Conservation (phyloP, 2,113 vertebrate species). For the Ginglymostoma cirratum region DNA sequence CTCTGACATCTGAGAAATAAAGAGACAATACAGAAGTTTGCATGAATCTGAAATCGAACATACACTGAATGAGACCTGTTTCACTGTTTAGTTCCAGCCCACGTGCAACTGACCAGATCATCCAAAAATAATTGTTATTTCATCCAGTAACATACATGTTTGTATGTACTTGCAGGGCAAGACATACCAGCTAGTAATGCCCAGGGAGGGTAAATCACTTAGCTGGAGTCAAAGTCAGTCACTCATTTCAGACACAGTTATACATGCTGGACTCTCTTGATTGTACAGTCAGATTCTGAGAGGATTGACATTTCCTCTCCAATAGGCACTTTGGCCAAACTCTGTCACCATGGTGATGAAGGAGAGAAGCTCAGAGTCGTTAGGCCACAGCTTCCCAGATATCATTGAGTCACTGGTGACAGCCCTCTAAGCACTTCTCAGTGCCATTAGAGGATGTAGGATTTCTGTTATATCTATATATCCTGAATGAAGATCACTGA, state of each 20-base stretch:
- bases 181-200: background rate
- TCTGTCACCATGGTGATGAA: background rate
- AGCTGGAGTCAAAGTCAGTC: background rate
- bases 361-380: background rate
- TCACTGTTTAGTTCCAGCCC: background rate
- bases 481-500: background rate
- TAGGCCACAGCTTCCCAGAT: background rate
- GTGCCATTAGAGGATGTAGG: background rate
- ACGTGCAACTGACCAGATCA: background rate
- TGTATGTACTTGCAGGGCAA: background rate
- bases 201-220: background rate
- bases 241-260: background rate
- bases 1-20: background rate
- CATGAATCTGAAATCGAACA: background rate
- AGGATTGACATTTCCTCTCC: conserved; percentile 1
- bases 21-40: background rate
- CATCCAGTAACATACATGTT: background rate
- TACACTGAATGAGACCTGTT: background rate
- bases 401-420: background rate
- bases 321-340: background rate
- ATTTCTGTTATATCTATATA: background rate
- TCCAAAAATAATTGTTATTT: background rate
- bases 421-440: background rate
- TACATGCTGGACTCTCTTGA: background rate
- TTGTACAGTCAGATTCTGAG: background rate